Conservation (phyloP, 2,113 vertebrate genomes). For the Paracanthobrama guichenoti region DNA sequence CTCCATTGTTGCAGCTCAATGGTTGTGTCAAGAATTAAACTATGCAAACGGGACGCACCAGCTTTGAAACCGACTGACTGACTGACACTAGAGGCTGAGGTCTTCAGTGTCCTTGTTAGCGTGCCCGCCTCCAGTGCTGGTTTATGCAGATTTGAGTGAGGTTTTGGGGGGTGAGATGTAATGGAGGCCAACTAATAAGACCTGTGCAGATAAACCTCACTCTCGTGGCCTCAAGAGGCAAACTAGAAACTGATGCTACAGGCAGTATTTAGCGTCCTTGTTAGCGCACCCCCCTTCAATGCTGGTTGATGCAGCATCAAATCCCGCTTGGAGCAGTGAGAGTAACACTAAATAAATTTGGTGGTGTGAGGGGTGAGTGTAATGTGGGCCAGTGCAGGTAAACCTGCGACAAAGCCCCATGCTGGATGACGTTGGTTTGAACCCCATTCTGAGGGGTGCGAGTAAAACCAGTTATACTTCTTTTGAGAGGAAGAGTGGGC, state of each 20-base stretch:
- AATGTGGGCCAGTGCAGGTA: background rate
- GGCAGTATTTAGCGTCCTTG: background rate
- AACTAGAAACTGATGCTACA: background rate
- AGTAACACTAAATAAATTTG: background rate
- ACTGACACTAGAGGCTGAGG: background rate
- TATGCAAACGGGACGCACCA: background rate
- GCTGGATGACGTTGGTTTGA: background rate
- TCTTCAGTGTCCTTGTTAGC: background rate
- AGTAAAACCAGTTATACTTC: background rate
- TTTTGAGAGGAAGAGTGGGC: background rate
- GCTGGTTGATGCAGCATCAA: background rate
- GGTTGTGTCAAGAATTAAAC: conserved; percentile 15
- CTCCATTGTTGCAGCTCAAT: conserved; percentile 20
- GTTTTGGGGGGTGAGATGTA: background rate
- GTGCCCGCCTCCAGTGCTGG: background rate
- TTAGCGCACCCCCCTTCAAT: background rate
- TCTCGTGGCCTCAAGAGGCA: background rate
- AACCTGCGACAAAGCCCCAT: background rate
- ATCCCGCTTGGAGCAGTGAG: background rate
- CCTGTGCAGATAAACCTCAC: background rate
- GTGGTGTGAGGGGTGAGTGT: background rate
- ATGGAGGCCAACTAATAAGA: background rate
- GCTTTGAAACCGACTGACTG: background rate
- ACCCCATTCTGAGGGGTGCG: background rate
- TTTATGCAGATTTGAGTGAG: too few species aligned